Percentiles rank a stretch among this genome's conserved stretches.
These are phyloP conservation scores for Torymus aiolomorphi DNA, from an alignment of 2,888 invertebrate species.

Conservation along the genomic window DNA sequence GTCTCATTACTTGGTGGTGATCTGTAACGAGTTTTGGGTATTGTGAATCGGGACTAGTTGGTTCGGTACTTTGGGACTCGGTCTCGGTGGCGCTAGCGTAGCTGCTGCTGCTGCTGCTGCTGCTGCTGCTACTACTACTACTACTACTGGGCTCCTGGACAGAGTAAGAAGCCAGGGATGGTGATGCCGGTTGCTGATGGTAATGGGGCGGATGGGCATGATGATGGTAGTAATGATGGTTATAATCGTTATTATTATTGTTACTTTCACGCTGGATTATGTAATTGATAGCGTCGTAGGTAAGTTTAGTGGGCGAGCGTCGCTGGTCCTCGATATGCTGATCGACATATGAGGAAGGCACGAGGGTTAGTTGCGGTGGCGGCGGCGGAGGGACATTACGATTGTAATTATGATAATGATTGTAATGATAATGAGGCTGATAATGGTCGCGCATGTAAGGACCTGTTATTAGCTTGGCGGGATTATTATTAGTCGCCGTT, in stretches of 20 bases:
- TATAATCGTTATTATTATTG: constrained; percentile 29
- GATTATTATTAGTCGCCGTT: constrained; percentile 41
- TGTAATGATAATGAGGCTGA: constrained; percentile 46
- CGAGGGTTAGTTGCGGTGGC: constrained; percentile 59
- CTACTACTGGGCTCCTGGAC: constrained; percentile 32
- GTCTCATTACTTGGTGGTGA: constrained; percentile 61
- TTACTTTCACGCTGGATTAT: constrained; percentile 37
- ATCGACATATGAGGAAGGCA: constrained; percentile 46
- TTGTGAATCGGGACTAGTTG: constrained; percentile 65
- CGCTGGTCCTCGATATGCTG: constrained; percentile 43
- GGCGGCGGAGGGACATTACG: constrained; percentile 43
- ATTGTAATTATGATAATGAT: constrained; percentile 50
- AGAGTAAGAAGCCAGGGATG: constrained; percentile 29
- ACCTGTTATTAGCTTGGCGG: constrained; percentile 53
- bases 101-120: too few species aligned
- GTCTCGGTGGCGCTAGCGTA: neutral
- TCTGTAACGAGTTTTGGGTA: constrained; percentile 74
- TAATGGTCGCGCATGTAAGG: constrained; percentile 45
- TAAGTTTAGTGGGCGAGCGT: constrained; percentile 47
- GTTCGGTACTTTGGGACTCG: constrained; percentile 24
- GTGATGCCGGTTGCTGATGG: constrained; percentile 35
- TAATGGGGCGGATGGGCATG: constrained; percentile 42
- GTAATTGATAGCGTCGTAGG: constrained; percentile 37
- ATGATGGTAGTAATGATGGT: constrained; percentile 54
- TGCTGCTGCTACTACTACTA: too few species aligned